Base-by-base conservation (phyloP, 2,797 vertebrate genomes). In the Mallotus villosus region DNA sequence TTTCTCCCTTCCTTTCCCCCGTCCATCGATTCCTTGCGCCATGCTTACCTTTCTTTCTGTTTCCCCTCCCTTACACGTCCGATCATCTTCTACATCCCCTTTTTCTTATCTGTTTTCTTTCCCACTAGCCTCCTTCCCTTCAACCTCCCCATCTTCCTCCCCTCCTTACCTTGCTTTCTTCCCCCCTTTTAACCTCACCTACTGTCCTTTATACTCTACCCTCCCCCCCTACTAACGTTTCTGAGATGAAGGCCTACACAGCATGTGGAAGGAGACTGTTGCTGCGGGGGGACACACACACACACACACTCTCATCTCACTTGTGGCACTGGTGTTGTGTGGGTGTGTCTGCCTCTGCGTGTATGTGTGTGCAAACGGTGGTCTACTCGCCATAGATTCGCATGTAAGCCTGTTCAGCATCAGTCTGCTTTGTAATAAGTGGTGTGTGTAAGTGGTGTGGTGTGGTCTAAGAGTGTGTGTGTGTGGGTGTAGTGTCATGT, bases 231-330 rank as follows among this genome's bases (percentile, higher is more conserved):
- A 86, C 70, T 77, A 67, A 86, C 70, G 49, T 72, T 24, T 49
- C 71, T 80, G 80, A 82, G 87, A 83, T 85, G 86, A 73, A 64
- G 46, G 74, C 81, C 81, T 83, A 92, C 81, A 92, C 91, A 14
- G 91, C 88, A n/a, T 37, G 91, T 92, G 21, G 91, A 92, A 27
- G 91, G 91, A 68, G 90, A 91, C 71, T 85, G 85, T 76, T 72
- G 86, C 91, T 92, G 89, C 64, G 67, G n/a, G n/a, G n/a, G n/a
- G 81, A 74, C 34, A 51, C 37, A 72, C 59, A 72, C 34, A 64
- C 19, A 57, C 53, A 22, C 34, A 63, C 72, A 61, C 19, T 71
- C 80, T 59, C 65, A 72, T 74, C 53, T 71, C 63, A 53, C 68
- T 77, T 4, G 27, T 19, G 60, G 27, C 17, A 67, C 61, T 71